Evolutionary conservation across 2,797 vertebrate species (phyloP).

Genomic region (Enteromius afrohamiltoni): DNA sequence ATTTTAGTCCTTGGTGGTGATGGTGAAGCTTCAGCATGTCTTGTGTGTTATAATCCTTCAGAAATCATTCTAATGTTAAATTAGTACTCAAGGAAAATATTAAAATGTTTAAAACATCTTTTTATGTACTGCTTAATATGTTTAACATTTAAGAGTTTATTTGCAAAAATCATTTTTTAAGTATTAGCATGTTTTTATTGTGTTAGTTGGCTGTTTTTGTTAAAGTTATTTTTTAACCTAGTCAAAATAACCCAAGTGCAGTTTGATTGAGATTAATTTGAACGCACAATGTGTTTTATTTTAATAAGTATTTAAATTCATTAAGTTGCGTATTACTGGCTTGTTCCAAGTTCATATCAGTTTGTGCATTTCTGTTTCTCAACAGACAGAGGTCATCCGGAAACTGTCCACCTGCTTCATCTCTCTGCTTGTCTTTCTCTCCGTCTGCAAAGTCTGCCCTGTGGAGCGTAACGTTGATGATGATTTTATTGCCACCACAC

Average conservation of each 20-base stretch:
- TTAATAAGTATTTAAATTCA: too few relatives aligned
- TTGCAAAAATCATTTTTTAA: too few relatives aligned
- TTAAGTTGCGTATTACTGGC: neutral
- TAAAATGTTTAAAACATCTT: neutral
- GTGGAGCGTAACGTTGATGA: slow-evolving; percentile 90
- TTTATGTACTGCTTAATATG: too few relatives aligned
- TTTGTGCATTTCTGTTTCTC: slow-evolving; percentile 36
- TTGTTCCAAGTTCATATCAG: neutral
- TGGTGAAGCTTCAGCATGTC: neutral
- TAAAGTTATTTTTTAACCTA: too few relatives aligned
- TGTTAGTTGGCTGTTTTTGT: too few relatives aligned
- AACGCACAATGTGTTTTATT: too few relatives aligned
- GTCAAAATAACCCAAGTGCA: too few relatives aligned
- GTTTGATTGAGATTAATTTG: too few relatives aligned
- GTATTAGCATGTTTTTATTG: too few relatives aligned
- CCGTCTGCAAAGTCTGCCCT: slow-evolving; percentile 84
- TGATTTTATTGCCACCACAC: slow-evolving; percentile 83
- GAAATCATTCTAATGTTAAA: neutral
- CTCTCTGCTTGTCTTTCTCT: slow-evolving; percentile 88
- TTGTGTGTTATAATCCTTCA: neutral
- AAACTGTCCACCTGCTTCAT: slow-evolving; percentile 89
- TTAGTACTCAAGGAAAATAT: neutral
- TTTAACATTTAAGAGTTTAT: too few relatives aligned
- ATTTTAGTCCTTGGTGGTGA: neutral
- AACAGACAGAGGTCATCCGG: slow-evolving; percentile 84